A percentile compares a stretch with the other conserved stretches of the same genome.
Conservation (phyloP, 2,113 vertebrate species). For the Telmatochromis brachygnathus region DNA sequence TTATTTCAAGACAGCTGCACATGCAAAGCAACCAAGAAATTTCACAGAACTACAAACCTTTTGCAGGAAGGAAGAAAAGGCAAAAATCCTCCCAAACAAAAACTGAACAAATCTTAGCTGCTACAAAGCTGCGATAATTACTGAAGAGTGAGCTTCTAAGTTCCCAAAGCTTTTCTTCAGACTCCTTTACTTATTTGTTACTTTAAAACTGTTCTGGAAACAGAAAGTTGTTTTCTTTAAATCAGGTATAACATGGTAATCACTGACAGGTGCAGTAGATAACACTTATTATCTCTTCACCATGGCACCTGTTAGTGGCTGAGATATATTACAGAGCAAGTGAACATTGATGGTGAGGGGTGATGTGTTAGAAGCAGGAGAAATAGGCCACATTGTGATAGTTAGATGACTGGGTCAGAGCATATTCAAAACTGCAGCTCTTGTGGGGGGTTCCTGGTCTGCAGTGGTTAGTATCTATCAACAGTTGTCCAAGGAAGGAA, state of each 20-base stretch:
- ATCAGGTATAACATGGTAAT: background rate
- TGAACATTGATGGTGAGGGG: background rate
- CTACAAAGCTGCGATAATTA: background rate
- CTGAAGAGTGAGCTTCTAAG: background rate
- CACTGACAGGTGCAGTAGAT: background rate
- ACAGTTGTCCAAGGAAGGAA: background rate
- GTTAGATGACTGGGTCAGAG: background rate
- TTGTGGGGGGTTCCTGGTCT: background rate
- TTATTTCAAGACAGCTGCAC: background rate
- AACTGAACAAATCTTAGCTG: background rate
- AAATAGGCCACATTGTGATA: background rate
- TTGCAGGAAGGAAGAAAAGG: background rate
- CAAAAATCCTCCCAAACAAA: background rate
- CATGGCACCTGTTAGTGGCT: background rate
- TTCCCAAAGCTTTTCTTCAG: background rate
- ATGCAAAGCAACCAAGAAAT: background rate
- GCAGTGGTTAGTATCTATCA: background rate
- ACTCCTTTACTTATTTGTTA: background rate
- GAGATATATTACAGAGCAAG: background rate
- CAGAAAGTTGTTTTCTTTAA: background rate
- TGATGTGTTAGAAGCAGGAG: background rate
- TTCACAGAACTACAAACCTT: background rate
- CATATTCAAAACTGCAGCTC: background rate
- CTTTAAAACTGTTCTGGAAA: background rate
- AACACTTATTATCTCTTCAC: background rate